phyloP scores from a whole-genome alignment of 2,113 vertebrate genomes.

The Corythoichthys intestinalis region DNA sequence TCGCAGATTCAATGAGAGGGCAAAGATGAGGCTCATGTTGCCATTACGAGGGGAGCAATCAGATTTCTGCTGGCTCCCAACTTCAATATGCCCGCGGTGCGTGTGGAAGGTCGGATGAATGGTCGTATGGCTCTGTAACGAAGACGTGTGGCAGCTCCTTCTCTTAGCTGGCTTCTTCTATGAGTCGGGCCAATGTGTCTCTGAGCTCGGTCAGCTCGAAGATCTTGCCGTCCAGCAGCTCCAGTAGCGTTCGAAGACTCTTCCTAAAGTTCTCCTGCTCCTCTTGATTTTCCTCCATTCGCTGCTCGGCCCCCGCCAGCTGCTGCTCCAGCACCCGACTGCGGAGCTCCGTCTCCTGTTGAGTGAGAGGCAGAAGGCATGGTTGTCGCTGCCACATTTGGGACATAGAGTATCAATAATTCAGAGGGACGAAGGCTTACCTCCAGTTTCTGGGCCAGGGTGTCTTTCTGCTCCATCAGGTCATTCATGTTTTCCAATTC shows the following conservation, averaged over 20 bases:
- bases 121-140: conserved; percentile 62
- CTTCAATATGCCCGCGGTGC: conserved; percentile 14
- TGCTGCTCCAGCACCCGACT: conserved; percentile 93
- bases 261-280: conserved; percentile 96
- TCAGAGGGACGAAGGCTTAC: conserved; percentile 55
- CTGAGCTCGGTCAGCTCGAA: conserved; percentile 97
- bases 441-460: conserved; percentile 89
- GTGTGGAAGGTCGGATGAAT: conserved; percentile 23
- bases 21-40: not conserved
- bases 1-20: not conserved
- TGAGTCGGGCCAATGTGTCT: conserved; percentile 93
- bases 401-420: not conserved
- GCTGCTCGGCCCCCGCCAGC: conserved; percentile 88
- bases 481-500: conserved; percentile 95
- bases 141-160: conserved; percentile 22
- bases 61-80: conserved; percentile 45
- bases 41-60: conserved; percentile 20
- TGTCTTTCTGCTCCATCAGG: conserved; percentile 92
- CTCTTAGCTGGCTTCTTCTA: conserved; percentile 95
- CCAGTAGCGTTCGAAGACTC: conserved; percentile 97
- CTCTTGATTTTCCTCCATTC: conserved; percentile 93
- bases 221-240: conserved; percentile 97
- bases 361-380: conserved; percentile 33
- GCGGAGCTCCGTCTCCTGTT: conserved; percentile 89
- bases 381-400: not conserved